Conservation (phyloP, 2,797 vertebrate genomes). For the Astyanax mexicanus region DNA sequence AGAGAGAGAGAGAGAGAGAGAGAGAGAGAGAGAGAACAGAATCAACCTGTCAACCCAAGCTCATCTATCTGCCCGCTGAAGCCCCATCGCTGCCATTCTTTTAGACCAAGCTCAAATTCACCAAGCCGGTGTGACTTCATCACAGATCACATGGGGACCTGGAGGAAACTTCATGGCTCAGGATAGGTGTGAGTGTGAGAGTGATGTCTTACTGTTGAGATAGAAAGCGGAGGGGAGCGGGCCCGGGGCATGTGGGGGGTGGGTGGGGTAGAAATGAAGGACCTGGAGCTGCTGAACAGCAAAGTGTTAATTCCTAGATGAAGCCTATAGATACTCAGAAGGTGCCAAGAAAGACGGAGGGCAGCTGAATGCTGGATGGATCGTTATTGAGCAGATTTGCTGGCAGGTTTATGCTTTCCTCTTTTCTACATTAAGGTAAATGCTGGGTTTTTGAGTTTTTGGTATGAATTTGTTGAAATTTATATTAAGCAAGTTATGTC, state of each 20-base stretch:
- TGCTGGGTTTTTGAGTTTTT: not conserved
- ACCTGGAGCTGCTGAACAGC: slow-evolving; percentile 35
- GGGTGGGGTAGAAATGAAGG: slow-evolving; percentile 16
- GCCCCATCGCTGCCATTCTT: slow-evolving; percentile 66
- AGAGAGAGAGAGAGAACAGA: slow-evolving; percentile 36
- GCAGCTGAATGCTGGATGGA: slow-evolving; percentile 38
- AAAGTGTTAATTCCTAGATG: slow-evolving; percentile 63
- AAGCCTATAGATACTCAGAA: slow-evolving; percentile 54
- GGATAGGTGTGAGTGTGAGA: slow-evolving; percentile 33
- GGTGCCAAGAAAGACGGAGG: slow-evolving; percentile 57
- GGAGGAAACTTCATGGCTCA: slow-evolving; percentile 10
- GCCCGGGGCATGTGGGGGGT: slow-evolving; percentile 20
- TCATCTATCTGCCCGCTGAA: slow-evolving; percentile 16
- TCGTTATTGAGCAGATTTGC: slow-evolving; percentile 25
- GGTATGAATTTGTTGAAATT: not conserved
- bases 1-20: slow-evolving; percentile 43
- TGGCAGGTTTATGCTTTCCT: slow-evolving; percentile 16
- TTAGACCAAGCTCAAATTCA: slow-evolving; percentile 77
- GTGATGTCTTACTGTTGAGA: slow-evolving; percentile 3
- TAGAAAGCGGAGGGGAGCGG: slow-evolving; percentile 30
- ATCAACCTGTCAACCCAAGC: slow-evolving; percentile 17
- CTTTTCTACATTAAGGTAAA: slow-evolving; percentile 29
- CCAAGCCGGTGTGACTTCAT: slow-evolving; percentile 76
- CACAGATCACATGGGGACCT: slow-evolving; percentile 55
- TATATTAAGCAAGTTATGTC: too few relatives aligned